A percentile compares a stretch with the other conserved stretches of the same genome.
Conservation (phyloP, 37 sponge, comb jelly and placozoan genomes). For the Agelas oroides region DNA sequence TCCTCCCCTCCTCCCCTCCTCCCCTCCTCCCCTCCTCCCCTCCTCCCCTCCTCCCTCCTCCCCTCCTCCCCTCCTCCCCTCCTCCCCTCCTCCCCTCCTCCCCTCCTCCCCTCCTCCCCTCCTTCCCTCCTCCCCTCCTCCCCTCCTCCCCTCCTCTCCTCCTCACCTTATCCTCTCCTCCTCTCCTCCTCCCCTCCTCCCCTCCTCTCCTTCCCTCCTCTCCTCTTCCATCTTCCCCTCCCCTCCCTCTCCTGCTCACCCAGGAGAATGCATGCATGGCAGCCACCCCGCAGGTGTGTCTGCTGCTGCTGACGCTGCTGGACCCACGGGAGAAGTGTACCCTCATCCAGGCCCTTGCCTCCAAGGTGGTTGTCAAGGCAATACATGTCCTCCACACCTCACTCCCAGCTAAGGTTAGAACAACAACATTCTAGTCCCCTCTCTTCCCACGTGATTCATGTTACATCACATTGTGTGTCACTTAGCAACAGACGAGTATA, state of each 20-base stretch:
- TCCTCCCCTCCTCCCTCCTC: too few species aligned
- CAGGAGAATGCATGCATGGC: conserved; percentile 50
- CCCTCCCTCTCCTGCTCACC: neutral
- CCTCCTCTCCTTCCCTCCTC: too few species aligned
- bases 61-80: too few species aligned
- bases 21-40: too few species aligned
- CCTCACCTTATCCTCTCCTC: too few species aligned
- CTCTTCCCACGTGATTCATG: neutral
- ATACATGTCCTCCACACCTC: conserved; percentile 66
- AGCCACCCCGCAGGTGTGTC: conserved; percentile 16
- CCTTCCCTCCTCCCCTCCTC: too few species aligned
- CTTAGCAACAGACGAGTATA: conserved; percentile 15
- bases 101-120: too few species aligned
- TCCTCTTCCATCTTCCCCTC: too few species aligned
- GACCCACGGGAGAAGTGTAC: conserved; percentile 69
- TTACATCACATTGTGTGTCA: neutral
- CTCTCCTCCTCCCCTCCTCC: too few species aligned
- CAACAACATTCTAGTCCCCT: neutral
- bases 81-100: too few species aligned
- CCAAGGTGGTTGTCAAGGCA: conserved; percentile 57
- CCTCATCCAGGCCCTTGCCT: conserved; percentile 58
- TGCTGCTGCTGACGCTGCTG: conserved; percentile 44
- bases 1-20: too few species aligned
- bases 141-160: too few species aligned
- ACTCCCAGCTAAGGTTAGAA: conserved; percentile 35